Evolutionary conservation across 2,888 invertebrate species (phyloP).

Genomic region (Dioctria rufipes): DNA sequence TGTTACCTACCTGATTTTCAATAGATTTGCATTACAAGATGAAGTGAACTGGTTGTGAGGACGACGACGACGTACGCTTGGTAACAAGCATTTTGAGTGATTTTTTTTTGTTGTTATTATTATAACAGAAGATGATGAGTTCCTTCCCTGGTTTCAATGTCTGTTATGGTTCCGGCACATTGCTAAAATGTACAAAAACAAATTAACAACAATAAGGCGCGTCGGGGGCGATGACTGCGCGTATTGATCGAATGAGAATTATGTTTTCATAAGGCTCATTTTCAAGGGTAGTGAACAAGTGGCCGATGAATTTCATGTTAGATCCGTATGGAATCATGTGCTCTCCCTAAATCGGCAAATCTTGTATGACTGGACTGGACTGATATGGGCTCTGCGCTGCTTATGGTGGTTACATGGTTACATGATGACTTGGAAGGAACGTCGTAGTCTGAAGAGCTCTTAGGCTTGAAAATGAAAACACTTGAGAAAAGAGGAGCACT

Average conservation of each 20-base stretch:
- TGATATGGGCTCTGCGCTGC: background rate
- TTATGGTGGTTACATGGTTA: too few species aligned
- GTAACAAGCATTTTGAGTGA: background rate
- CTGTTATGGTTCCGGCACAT: background rate
- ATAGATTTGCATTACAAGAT: too few species aligned
- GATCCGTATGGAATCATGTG: background rate
- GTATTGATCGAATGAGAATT: constrained; percentile 11
- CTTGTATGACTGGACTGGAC: background rate
- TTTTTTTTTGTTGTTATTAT: background rate
- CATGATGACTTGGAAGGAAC: too few species aligned
- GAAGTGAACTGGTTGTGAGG: background rate
- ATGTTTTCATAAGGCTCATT: constrained; percentile 14
- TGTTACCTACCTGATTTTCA: background rate
- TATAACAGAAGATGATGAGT: background rate
- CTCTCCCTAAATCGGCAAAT: background rate
- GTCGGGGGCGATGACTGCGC: background rate
- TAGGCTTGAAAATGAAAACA: background rate
- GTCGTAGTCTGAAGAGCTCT: background rate
- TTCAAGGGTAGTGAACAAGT: constrained; percentile 28
- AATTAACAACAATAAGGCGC: background rate
- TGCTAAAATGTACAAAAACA: background rate
- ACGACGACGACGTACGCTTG: background rate
- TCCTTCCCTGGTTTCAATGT: background rate
- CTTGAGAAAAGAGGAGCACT: constrained; percentile 8
- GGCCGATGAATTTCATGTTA: background rate